A percentile compares a stretch with the other conserved stretches of the same genome.
phyloP scores from a whole-genome alignment of 1,140 invertebrate genomes.

The Holcopasites calliopsidis region DNA sequence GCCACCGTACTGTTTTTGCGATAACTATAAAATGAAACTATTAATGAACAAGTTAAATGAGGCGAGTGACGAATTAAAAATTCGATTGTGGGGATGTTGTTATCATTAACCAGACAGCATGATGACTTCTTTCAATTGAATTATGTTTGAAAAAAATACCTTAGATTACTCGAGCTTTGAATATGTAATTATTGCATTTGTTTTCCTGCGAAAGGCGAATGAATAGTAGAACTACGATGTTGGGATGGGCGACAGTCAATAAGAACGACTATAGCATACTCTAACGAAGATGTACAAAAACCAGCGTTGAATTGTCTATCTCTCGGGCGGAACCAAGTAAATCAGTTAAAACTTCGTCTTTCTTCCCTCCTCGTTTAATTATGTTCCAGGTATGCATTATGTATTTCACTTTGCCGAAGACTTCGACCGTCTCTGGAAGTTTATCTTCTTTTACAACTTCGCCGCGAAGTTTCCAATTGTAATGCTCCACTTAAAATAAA shows the following conservation, averaged over 20 bases:
- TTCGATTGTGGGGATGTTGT: too few relatives aligned
- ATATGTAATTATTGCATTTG: too few relatives aligned
- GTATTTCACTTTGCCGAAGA: conserved; percentile 41
- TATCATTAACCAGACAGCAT: too few relatives aligned
- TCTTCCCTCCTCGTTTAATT: conserved; percentile 30
- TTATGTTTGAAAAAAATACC: too few relatives aligned
- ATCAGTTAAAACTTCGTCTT: conserved; percentile 34
- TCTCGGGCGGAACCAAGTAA: conserved; percentile 1
- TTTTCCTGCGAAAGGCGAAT: too few relatives aligned
- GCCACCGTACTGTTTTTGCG: too few relatives aligned
- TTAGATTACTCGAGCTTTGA: too few relatives aligned
- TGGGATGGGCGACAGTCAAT: background rate
- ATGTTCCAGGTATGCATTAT: conserved; percentile 45
- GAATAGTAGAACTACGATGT: too few relatives aligned
- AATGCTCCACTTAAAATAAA: conserved; percentile 40
- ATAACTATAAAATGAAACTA: too few relatives aligned
- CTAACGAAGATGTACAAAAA: background rate
- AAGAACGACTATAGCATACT: conserved; percentile 8
- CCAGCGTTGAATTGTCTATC: conserved; percentile 9
- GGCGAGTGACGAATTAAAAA: too few relatives aligned
- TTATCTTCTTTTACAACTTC: conserved; percentile 29
- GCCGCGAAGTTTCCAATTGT: conserved; percentile 36
- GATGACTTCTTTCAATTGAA: too few relatives aligned
- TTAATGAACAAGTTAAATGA: too few relatives aligned
- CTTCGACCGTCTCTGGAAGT: conserved; percentile 24